These are phyloP conservation scores for Morphnarchus princeps DNA, from an alignment of 2,113 vertebrate genomes.

Conservation along the genomic window DNA sequence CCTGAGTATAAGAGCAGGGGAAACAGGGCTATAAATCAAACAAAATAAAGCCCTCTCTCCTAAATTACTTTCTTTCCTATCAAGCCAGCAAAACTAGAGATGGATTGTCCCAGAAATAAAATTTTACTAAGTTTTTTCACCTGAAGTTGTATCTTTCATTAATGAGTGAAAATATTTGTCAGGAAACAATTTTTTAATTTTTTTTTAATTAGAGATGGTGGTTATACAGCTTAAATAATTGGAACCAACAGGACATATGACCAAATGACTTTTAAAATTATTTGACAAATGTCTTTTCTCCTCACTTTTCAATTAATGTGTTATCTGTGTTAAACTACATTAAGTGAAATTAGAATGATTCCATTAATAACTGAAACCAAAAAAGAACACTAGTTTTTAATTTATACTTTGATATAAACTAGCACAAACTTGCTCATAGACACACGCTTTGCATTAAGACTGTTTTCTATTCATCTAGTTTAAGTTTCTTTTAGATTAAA, in stretches of 20 bases:
- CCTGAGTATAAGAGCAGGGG: background rate
- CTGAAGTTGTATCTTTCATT: background rate
- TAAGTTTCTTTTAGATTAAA: background rate
- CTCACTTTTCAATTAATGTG: background rate
- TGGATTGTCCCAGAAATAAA: background rate
- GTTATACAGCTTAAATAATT: background rate
- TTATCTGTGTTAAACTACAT: background rate
- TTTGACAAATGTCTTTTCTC: background rate
- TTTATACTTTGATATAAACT: background rate
- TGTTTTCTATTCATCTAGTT: background rate
- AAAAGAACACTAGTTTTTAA: background rate
- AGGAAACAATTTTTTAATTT: background rate
- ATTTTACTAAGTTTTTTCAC: background rate
- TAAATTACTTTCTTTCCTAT: background rate
- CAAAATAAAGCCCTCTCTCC: background rate
- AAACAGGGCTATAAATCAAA: background rate
- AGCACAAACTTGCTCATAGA: background rate
- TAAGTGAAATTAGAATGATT: background rate
- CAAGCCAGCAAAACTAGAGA: background rate
- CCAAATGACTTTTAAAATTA: background rate
- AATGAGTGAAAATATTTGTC: background rate
- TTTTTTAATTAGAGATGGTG: background rate
- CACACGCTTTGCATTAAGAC: background rate
- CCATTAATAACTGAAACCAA: background rate
- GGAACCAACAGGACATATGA: background rate